Evolutionary conservation across 2,797 vertebrate genomes (phyloP), one percentile per base, ranked within the genome.

Genomic region (Margarornis squamiger): DNA sequence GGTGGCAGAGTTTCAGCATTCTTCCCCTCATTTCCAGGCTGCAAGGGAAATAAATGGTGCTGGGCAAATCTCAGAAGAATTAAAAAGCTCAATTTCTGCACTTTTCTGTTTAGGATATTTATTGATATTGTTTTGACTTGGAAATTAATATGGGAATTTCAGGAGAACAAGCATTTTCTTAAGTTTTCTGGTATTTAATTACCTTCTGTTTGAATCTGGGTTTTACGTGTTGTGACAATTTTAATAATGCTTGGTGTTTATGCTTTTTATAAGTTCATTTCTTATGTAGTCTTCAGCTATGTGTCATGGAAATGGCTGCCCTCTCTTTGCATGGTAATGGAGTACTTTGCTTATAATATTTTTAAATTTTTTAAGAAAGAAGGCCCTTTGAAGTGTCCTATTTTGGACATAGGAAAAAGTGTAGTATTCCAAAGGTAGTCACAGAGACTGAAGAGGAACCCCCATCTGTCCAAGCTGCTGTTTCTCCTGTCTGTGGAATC

Each of bases 181-280:
- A n/a, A 83, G 46, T 83, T 96, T 93, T 51, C 39, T 78, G 73
- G 58, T 46, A 34, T 90, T 80, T 81, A 95, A 88, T 92, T 93
- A 29, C 73, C 32, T 84, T 85, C 48, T 84, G 27, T 77, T 94
- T 88, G 75, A 77, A 81, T 89, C 24, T 2, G 77, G 70, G 45
- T 70, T 90, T 90, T 74, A 52, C 39, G 3, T 91, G 75, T 92
- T 2, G 1, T 76, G 73, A 78, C 73, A 51, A 90, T 68, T 96
- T 93, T 88, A 88, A 81, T 94, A 91, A 55, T 66, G 22, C 12
- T 68, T 36, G 41, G 2, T 80, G 72, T 93, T 95, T 92, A 58
- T 21, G 21, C 61, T 77, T 87, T 79, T 77, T 49, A 90, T 62
- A 96, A 93, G 91, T 75, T 32, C 8, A 30, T 94, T 77, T 95